Percentiles rank a stretch among this genome's conserved stretches.
phyloP scores from a whole-genome alignment of 2,888 invertebrate genomes.

The Agrotis clavis region DNA sequence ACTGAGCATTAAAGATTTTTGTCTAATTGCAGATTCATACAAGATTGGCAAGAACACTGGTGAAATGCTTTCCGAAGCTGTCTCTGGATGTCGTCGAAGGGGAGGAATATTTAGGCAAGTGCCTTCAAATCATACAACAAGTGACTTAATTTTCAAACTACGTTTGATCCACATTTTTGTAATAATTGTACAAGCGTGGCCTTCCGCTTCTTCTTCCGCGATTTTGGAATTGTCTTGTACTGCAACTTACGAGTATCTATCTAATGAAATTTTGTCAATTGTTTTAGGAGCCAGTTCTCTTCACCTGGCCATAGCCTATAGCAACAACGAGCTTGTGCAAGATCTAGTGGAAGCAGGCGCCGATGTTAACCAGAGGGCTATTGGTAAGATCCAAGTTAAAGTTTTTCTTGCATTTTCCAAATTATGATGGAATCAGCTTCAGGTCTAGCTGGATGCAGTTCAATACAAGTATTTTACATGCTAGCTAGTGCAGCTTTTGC shows the following conservation, averaged over 20 bases:
- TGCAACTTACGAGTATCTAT: too few species aligned
- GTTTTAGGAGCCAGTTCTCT: slow-evolving; percentile 95
- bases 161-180: too few species aligned
- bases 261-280: neutral
- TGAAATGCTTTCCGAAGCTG: slow-evolving; percentile 97
- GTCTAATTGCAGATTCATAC: slow-evolving; percentile 91
- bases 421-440: too few species aligned
- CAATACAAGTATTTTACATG: too few species aligned
- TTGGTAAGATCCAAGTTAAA: slow-evolving; percentile 90
- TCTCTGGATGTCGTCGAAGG: slow-evolving; percentile 99
- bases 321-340: slow-evolving; percentile 98
- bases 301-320: slow-evolving; percentile 99
- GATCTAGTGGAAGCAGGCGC: slow-evolving; percentile 98
- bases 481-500: too few species aligned
- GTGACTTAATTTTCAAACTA: too few species aligned
- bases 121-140: neutral
- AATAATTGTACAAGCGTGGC: too few species aligned
- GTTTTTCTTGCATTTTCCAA: neutral
- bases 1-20: neutral
- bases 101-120: slow-evolving; percentile 97
- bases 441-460: too few species aligned
- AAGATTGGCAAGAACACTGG: slow-evolving; percentile 96
- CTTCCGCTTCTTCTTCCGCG: too few species aligned
- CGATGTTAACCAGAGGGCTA: slow-evolving; percentile 97
- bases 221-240: too few species aligned